Conservation (phyloP, 2,888 invertebrate species). For the Trachelus stipa region DNA sequence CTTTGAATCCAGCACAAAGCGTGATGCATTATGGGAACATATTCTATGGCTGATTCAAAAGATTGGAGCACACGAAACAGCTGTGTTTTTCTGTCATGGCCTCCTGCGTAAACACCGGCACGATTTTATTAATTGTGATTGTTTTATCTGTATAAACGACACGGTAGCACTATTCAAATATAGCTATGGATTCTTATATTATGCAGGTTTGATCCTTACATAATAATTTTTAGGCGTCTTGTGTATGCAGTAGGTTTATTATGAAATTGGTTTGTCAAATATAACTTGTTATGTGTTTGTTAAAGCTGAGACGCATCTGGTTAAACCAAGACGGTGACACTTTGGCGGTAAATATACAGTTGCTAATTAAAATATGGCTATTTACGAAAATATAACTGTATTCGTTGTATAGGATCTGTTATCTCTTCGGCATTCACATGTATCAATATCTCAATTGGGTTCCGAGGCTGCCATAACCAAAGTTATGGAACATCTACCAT, state of each 20-base stretch:
- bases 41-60: background rate
- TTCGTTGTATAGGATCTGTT: slow-evolving; percentile 48
- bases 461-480: slow-evolving; percentile 53
- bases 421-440: slow-evolving; percentile 54
- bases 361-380: background rate
- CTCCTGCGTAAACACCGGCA: background rate
- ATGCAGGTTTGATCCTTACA: slow-evolving; percentile 42
- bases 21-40: background rate
- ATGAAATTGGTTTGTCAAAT: slow-evolving; percentile 19
- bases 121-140: background rate
- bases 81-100: background rate
- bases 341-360: slow-evolving; percentile 51
- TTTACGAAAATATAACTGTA: background rate
- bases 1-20: background rate
- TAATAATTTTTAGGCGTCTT: slow-evolving; percentile 3
- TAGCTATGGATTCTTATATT: slow-evolving; percentile 50
- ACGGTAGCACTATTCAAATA: background rate
- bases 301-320: slow-evolving; percentile 60
- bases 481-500: slow-evolving; percentile 52
- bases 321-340: slow-evolving; percentile 55
- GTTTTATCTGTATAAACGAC: background rate
- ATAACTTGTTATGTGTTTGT: slow-evolving; percentile 14
- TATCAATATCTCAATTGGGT: slow-evolving; percentile 47
- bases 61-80: background rate
- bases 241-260: slow-evolving; percentile 20